Conservation (phyloP, 2,113 vertebrate genomes). For the Cynoglossus semilaevis region DNA sequence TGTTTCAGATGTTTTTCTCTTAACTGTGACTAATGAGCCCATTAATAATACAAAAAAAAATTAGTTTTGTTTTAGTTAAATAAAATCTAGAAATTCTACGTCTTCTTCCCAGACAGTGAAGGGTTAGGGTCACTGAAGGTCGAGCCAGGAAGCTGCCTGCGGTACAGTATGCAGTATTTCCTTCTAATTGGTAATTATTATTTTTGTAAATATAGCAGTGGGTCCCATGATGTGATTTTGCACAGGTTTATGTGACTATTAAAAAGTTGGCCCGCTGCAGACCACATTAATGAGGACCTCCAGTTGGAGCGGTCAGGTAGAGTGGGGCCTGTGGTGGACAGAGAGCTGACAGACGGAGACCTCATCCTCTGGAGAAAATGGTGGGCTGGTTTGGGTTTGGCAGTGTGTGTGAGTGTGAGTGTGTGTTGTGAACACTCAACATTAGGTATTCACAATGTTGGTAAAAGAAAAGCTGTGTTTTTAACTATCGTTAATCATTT, state of each 20-base stretch:
- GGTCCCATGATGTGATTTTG: conserved; percentile 33
- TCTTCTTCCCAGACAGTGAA: no score
- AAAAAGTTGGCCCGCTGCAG: conserved; percentile 51
- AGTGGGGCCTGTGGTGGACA: conserved; percentile 50
- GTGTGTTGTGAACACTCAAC: conserved; percentile 10
- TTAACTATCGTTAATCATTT: no score
- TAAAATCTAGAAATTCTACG: no score
- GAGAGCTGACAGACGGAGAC: conserved; percentile 46
- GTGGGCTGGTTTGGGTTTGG: conserved; percentile 62
- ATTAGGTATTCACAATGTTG: no score
- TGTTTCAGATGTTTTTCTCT: no score
- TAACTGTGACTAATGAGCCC: no score
- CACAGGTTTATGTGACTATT: conserved; percentile 53
- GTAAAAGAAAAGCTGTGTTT: no score
- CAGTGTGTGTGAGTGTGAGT: conserved; percentile 28
- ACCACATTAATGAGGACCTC: conserved; percentile 70
- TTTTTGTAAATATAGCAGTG: conserved; percentile 41
- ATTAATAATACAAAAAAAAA: no score
- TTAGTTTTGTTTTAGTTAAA: no score
- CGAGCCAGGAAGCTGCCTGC: no score
- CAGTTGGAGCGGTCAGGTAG: conserved; percentile 60
- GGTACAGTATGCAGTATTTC: not conserved
- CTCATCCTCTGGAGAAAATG: conserved; percentile 58
- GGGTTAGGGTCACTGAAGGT: no score
- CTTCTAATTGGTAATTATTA: conserved; percentile 45